Evolutionary conservation across 2,888 invertebrate genomes (phyloP).

Genomic region (Corythucha ciliata): DNA sequence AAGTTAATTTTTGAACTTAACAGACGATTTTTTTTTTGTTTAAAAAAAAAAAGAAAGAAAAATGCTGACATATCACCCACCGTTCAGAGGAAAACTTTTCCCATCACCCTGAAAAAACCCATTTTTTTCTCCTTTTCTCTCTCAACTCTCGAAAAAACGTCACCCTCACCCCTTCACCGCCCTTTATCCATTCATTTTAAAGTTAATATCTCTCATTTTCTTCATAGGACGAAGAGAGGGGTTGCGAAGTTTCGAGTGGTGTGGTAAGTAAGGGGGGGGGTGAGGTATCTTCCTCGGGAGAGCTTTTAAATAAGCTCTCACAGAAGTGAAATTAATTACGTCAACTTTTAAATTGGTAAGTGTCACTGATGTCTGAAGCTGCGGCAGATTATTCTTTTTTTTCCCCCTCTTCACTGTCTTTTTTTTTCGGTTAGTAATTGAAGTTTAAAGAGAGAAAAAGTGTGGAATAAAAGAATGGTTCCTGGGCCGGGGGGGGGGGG

Average conservation of each 20-base stretch:
- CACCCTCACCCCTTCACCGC: slow-evolving; percentile 7
- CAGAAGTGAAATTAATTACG: slow-evolving; percentile 19
- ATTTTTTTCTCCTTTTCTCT: neutral
- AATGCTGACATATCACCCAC: slow-evolving; percentile 25
- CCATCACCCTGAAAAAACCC: slow-evolving; percentile 21
- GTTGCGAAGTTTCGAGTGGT: too few relatives aligned
- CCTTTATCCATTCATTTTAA: neutral
- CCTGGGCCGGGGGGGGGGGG: too few relatives aligned
- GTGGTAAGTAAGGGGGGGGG: neutral
- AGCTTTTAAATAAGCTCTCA: slow-evolving; percentile 20
- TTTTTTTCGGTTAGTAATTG: too few relatives aligned
- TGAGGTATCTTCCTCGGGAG: slow-evolving; percentile 17
- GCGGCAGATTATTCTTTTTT: too few relatives aligned
- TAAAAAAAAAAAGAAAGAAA: too few relatives aligned
- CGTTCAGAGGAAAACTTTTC: slow-evolving; percentile 25
- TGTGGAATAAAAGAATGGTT: too few relatives aligned
- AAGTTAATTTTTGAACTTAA: too few relatives aligned
- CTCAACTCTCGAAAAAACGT: neutral
- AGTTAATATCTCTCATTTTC: slow-evolving; percentile 26
- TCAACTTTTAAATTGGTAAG: slow-evolving; percentile 19
- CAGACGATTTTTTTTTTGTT: too few relatives aligned
- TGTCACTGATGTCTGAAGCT: too few relatives aligned
- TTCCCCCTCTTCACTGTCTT: too few relatives aligned
- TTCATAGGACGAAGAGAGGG: slow-evolving; percentile 15
- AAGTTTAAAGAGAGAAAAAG: too few relatives aligned